Conservation (phyloP, 2,113 vertebrate species). For the Heloderma charlesbogerti region DNA sequence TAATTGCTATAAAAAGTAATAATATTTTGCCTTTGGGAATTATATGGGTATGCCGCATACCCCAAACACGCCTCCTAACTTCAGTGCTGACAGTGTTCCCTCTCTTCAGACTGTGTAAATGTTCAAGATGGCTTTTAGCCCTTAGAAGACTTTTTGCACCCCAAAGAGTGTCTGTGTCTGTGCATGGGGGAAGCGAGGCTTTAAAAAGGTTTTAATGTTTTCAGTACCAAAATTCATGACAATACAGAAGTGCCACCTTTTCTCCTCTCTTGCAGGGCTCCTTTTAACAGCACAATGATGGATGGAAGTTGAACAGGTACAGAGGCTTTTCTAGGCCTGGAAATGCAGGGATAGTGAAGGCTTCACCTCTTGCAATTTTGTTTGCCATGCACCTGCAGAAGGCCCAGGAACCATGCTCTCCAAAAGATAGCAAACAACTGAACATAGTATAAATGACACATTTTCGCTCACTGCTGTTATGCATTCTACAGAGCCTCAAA, state of each 20-base stretch:
- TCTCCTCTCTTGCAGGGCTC: neutral
- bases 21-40: conserved; percentile 14
- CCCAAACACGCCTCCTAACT: neutral
- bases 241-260: neutral
- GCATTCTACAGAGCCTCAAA: neutral
- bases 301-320: neutral
- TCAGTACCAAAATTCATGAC: neutral
- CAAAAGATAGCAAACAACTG: neutral
- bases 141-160: conserved; percentile 16
- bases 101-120: neutral
- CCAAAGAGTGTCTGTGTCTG: neutral
- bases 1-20: neutral
- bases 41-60: neutral
- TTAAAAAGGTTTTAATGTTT: neutral
- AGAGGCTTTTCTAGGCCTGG: neutral
- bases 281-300: neutral
- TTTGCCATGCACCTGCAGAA: neutral
- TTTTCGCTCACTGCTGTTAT: neutral
- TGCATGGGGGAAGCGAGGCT: neutral
- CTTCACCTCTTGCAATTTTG: neutral
- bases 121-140: conserved; percentile 20
- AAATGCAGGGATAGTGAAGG: neutral
- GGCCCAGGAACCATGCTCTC: neutral
- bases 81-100: neutral
- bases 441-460: neutral